These are phyloP conservation scores for human (Homo sapiens) DNA, from an alignment of 2,113 vertebrate species.

Conservation along the genomic window DNA sequence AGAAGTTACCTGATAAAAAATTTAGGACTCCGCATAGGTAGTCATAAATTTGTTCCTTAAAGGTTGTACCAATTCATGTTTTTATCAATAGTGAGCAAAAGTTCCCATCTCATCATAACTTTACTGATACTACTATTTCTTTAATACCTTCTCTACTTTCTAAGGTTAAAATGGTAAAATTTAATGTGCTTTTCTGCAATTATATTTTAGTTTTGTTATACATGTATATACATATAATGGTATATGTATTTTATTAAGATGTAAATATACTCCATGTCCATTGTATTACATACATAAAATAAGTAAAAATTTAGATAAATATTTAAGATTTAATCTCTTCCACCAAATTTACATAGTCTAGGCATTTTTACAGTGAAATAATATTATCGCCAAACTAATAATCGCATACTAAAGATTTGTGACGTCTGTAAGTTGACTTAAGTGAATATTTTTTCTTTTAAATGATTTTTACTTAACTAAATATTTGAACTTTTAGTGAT, in stretches of 20 bases:
- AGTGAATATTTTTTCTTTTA: not conserved
- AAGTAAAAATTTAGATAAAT: not conserved
- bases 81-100: not conserved
- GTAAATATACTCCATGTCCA: not conserved
- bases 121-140: not conserved
- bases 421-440: not conserved
- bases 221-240: not conserved
- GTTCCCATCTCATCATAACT: not conserved
- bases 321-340: conserved; percentile 35
- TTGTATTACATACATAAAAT: not conserved
- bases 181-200: not conserved
- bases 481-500: not conserved
- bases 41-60: not conserved
- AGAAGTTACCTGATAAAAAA: not conserved
- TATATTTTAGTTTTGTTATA: not conserved
- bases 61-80: not conserved
- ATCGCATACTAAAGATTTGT: not conserved
- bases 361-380: not conserved
- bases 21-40: not conserved
- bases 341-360: not conserved
- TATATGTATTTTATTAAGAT: not conserved
- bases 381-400: not conserved
- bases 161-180: not conserved
- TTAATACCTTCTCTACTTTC: not conserved
- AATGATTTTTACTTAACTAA: conserved; percentile 34